phyloP scores from a whole-genome alignment of 1,140 invertebrate species.

The Ceratosolen solmsi region DNA sequence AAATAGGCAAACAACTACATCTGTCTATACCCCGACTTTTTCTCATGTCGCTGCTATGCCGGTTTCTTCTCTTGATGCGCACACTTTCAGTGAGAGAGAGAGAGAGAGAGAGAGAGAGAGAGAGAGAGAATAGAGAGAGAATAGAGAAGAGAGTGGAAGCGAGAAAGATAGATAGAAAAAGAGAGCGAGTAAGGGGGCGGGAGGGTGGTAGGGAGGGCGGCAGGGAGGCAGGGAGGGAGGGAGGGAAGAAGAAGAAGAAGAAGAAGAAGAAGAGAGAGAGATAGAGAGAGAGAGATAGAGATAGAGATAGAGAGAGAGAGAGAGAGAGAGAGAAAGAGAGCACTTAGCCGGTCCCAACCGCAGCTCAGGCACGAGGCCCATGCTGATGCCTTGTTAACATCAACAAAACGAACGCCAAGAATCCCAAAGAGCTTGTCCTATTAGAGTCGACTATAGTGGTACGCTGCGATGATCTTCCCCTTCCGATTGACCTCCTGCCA shows the following conservation, averaged over 20 bases:
- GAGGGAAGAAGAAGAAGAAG: too few relatives aligned
- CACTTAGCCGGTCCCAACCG: constrained; percentile 58
- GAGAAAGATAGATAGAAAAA: constrained; percentile 6
- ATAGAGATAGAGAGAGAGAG: too few relatives aligned
- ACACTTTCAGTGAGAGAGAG: too few relatives aligned
- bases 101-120: too few relatives aligned
- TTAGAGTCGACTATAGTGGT: constrained; percentile 56
- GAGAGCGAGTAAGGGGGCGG: too few relatives aligned
- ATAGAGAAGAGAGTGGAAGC: too few relatives aligned
- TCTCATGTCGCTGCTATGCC: constrained; percentile 30
- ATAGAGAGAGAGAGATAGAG: too few relatives aligned
- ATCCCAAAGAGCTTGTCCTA: constrained; percentile 70
- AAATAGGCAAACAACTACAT: not conserved
- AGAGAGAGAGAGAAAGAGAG: constrained; percentile 7
- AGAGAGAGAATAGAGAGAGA: too few relatives aligned
- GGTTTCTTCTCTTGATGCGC: constrained; percentile 51
- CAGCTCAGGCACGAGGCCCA: constrained; percentile 59
- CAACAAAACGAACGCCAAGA: constrained; percentile 70
- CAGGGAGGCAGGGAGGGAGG: too few relatives aligned
- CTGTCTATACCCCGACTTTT: not conserved
- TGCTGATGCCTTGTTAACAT: constrained; percentile 71
- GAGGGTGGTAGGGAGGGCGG: too few relatives aligned
- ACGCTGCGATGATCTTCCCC: constrained; percentile 14
- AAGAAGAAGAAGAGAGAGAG: too few relatives aligned
- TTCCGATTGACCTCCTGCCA: too few relatives aligned